Evolutionary conservation across 1,140 invertebrate species (phyloP).

Genomic region (Caenorhabditis briggsae): DNA sequence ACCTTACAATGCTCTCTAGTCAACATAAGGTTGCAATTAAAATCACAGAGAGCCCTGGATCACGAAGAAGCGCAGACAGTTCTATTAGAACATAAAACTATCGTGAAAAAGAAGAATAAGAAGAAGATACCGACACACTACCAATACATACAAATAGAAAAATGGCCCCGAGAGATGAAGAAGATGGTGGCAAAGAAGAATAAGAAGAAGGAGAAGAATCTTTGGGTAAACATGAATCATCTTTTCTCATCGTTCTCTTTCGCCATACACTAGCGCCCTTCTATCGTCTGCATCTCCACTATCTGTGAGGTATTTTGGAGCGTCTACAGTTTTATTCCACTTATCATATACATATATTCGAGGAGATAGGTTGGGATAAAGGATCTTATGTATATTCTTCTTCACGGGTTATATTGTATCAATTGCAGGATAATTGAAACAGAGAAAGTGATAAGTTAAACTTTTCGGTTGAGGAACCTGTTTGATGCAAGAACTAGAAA

Average conservation of each 20-base stretch:
- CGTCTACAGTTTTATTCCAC: not conserved
- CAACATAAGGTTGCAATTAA: too few relatives aligned
- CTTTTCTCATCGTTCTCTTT: not conserved
- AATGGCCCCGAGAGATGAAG: not conserved
- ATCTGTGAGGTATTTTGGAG: not conserved
- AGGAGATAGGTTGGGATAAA: not conserved
- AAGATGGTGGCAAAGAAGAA: not conserved
- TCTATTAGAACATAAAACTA: not conserved
- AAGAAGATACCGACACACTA: constrained; percentile 49
- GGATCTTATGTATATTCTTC: too few relatives aligned
- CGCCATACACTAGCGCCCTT: not conserved
- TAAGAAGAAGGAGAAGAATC: not conserved
- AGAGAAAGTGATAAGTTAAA: not conserved
- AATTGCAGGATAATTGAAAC: constrained; percentile 36
- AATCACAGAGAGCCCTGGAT: too few relatives aligned
- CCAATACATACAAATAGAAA: constrained; percentile 22
- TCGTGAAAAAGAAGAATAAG: not conserved
- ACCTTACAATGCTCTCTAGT: too few relatives aligned
- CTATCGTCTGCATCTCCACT: too few relatives aligned
- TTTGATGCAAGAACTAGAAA: too few relatives aligned
- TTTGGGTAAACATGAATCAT: constrained; percentile 52
- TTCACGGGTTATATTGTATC: not conserved
- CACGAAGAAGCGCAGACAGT: not conserved
- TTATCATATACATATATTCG: constrained; percentile 41
- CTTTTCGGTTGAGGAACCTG: not conserved